phyloP scores from a whole-genome alignment of 2,888 invertebrate genomes.

The Biston stratarius region DNA sequence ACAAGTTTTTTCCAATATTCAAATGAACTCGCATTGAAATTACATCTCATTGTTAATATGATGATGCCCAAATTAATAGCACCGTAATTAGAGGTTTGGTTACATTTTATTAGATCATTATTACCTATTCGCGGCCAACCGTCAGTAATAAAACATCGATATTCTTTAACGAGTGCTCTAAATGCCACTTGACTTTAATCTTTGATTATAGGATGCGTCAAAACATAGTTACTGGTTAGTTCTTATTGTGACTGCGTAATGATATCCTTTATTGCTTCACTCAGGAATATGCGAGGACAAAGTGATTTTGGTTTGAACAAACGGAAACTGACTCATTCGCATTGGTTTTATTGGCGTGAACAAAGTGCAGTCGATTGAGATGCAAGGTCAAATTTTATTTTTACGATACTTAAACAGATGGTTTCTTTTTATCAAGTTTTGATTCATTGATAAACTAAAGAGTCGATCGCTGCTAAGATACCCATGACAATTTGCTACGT shows the following conservation, averaged over 20 bases:
- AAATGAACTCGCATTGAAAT: constrained; percentile 58
- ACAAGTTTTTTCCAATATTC: constrained; percentile 53
- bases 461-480: constrained; percentile 19
- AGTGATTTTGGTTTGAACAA: constrained; percentile 47
- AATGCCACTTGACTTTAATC: constrained; percentile 48
- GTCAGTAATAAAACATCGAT: constrained; percentile 60
- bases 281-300: constrained; percentile 61
- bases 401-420: not conserved
- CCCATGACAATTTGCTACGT: constrained; percentile 11
- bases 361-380: constrained; percentile 26
- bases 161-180: constrained; percentile 53
- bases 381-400: constrained; percentile 17
- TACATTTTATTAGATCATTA: constrained; percentile 62
- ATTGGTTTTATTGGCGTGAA: constrained; percentile 65
- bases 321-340: constrained; percentile 64
- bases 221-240: constrained; percentile 22
- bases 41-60: constrained; percentile 57
- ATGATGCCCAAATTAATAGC: constrained; percentile 63
- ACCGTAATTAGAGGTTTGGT: constrained; percentile 62
- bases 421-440: not conserved
- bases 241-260: constrained; percentile 47
- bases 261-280: constrained; percentile 63
- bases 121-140: constrained; percentile 53
- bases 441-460: constrained; percentile 22
- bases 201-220: constrained; percentile 37